These are phyloP conservation scores for Petrocephalus zakoni DNA, from an alignment of 2,113 vertebrate species.

Conservation along the genomic window DNA sequence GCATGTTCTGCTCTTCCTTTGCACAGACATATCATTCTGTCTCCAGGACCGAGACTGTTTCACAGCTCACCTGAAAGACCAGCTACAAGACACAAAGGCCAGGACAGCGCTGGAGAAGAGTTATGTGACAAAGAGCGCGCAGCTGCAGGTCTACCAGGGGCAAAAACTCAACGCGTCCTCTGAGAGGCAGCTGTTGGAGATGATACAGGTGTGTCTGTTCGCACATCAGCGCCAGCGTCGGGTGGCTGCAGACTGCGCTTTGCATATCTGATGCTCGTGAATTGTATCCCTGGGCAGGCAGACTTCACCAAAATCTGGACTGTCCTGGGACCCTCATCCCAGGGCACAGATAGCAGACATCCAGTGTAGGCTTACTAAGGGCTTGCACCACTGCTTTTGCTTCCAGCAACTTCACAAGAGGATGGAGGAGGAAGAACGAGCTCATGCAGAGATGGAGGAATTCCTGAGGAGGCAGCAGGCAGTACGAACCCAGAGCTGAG, in stretches of 20 bases:
- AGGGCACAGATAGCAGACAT: not conserved
- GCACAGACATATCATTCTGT: not conserved
- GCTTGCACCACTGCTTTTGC: not conserved
- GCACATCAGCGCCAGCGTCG: not conserved
- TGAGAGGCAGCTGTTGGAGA: conserved; percentile 55
- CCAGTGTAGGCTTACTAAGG: not conserved
- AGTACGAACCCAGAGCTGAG: conserved; percentile 44
- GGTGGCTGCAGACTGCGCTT: not conserved
- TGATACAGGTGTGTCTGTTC: conserved; percentile 54
- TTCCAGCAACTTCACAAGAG: conserved; percentile 56
- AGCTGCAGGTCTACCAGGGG: conserved; percentile 62
- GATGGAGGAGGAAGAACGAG: conserved; percentile 60
- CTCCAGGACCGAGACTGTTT: conserved; percentile 53
- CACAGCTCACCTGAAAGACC: conserved; percentile 60
- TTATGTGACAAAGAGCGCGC: conserved; percentile 58
- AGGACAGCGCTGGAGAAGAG: conserved; percentile 54
- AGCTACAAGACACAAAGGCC: conserved; percentile 64
- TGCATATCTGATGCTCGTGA: not conserved
- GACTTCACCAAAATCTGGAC: not conserved
- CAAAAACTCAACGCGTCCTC: conserved; percentile 56
- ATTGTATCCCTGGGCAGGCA: not conserved
- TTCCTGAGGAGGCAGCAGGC: conserved; percentile 64
- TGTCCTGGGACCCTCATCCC: not conserved
- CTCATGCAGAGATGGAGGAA: conserved; percentile 58
- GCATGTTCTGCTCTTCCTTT: not conserved